A percentile compares a stretch with the other conserved stretches of the same genome.
Conservation (phyloP, 2,888 invertebrate species). For the Tipula lateralis region DNA sequence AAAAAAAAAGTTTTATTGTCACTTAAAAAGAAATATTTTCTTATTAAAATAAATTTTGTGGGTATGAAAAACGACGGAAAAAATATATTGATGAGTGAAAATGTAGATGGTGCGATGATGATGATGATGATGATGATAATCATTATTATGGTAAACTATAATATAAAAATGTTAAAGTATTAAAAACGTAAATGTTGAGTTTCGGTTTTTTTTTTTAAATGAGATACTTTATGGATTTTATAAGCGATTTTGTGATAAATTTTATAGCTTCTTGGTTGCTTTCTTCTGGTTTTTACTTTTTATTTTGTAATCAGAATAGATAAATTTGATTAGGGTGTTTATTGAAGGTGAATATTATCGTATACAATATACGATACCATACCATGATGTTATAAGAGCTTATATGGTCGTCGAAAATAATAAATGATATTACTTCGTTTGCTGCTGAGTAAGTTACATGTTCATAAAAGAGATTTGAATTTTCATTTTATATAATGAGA, state of each 20-base stretch:
- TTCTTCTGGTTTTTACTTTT: not conserved
- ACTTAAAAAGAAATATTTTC: constrained; percentile 13
- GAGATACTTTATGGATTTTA: constrained; percentile 13
- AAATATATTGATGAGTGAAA: not conserved
- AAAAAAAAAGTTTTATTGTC: not conserved
- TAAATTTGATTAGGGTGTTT: constrained; percentile 19
- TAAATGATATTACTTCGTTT: not conserved
- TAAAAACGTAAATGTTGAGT: constrained; percentile 12
- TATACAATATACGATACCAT: not conserved
- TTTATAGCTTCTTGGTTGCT: not conserved
- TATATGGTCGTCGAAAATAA: constrained; percentile 6
- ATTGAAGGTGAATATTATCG: not conserved
- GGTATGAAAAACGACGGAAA: not conserved
- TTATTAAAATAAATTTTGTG: constrained; percentile 11
- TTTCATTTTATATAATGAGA: constrained; percentile 15
- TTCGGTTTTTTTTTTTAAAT: not conserved
- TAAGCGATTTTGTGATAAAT: constrained; percentile 24
- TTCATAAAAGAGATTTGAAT: not conserved
- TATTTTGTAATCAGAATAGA: constrained; percentile 1
- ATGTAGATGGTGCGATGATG: not conserved
- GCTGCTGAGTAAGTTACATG: not conserved
- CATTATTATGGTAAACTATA: constrained; percentile 11
- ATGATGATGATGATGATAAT: not conserved
- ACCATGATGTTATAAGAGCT: not conserved
- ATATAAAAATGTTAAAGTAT: constrained; percentile 24